phyloP scores from a whole-genome alignment of 2,113 vertebrate genomes.

The Tor tambroides region DNA sequence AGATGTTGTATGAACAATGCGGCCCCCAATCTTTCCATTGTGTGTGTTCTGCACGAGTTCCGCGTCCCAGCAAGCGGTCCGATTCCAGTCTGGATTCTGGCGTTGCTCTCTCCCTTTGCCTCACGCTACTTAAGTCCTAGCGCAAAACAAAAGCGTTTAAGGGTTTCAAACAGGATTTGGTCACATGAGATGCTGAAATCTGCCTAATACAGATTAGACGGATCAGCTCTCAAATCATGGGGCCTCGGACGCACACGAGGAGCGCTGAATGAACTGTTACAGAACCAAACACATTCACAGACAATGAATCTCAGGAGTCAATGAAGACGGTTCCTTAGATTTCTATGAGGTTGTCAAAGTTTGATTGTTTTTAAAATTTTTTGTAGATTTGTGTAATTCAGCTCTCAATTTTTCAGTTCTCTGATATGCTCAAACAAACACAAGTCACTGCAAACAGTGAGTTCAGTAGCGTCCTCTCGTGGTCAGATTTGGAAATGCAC shows the following conservation, averaged over 20 bases:
- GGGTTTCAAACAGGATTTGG: neutral
- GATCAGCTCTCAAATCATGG: slow-evolving; percentile 1
- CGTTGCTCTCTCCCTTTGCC: neutral
- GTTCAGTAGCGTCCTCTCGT: neutral
- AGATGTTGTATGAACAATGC: slow-evolving; percentile 36
- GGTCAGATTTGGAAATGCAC: neutral
- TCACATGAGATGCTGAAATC: slow-evolving; percentile 15
- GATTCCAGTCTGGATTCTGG: neutral
- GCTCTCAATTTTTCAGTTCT: neutral
- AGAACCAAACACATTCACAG: neutral
- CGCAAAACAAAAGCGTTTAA: neutral
- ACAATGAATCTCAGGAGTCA: neutral
- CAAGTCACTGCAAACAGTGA: neutral
- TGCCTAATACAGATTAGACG: slow-evolving; percentile 9
- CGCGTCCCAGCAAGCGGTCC: neutral
- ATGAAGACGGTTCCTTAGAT: neutral
- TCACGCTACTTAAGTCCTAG: neutral
- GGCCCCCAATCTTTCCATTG: neutral
- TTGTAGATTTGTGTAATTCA: neutral
- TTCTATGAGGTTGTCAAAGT: neutral
- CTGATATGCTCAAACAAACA: neutral
- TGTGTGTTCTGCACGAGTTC: neutral
- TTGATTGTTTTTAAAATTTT: neutral
- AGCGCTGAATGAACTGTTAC: neutral
- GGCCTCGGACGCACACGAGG: neutral